Conservation (phyloP, 2,113 vertebrate genomes). For the Hippocampus guttulatus region DNA sequence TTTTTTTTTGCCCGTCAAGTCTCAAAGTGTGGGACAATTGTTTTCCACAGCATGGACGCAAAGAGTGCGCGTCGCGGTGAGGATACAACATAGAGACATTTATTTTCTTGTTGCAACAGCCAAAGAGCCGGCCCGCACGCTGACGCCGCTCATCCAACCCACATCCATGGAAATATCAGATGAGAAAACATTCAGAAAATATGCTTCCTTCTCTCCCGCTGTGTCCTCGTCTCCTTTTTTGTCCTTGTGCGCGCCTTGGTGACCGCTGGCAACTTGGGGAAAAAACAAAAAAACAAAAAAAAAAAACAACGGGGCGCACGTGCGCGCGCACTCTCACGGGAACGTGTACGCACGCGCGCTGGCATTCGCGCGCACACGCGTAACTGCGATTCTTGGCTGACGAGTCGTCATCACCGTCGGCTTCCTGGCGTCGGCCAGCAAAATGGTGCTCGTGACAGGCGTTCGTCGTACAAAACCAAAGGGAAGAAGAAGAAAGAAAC, state of each 20-base stretch:
- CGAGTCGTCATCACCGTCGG: conserved; percentile 21
- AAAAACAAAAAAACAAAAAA: too few species aligned
- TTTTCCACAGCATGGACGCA: neutral
- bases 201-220: neutral
- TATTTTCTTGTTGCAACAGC: conserved; percentile 59
- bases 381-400: conserved; percentile 60
- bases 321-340: neutral
- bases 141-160: neutral
- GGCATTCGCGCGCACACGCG: conserved; percentile 4
- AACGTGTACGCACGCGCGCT: neutral
- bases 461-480: conserved; percentile 48
- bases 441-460: conserved; percentile 26
- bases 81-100: conserved; percentile 68
- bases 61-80: conserved; percentile 52
- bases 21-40: too few species aligned
- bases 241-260: neutral
- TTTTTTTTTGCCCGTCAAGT: too few species aligned
- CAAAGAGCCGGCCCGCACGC: conserved; percentile 17
- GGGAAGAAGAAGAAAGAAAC: conserved; percentile 6
- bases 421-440: neutral
- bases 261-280: neutral
- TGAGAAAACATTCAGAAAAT: conserved; percentile 1
- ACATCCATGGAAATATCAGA: conserved; percentile 25
- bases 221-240: neutral
- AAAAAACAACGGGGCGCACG: neutral